phyloP scores from a whole-genome alignment of 2,888 invertebrate species.

The Heliconius charithonia region DNA sequence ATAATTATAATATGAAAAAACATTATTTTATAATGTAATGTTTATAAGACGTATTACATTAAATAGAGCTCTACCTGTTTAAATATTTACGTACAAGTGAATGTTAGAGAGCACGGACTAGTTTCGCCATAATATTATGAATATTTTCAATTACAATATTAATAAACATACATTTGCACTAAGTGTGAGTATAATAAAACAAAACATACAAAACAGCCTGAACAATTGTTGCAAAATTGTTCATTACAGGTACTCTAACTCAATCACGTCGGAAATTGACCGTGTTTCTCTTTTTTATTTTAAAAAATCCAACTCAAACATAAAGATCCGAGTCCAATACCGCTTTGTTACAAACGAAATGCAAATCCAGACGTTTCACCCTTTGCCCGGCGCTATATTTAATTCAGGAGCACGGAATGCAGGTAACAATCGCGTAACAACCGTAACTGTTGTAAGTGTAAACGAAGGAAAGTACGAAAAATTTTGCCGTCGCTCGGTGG shows the following conservation, averaged over 20 bases:
- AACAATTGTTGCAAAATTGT: not conserved
- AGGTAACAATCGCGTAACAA: constrained; percentile 77
- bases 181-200: not conserved
- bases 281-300: constrained; percentile 49
- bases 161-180: not conserved
- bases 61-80: too few species aligned
- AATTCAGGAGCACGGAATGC: constrained; percentile 74
- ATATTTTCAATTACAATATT: too few species aligned
- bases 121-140: too few species aligned
- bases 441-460: constrained; percentile 81
- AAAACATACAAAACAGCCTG: not conserved
- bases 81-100: too few species aligned
- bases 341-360: constrained; percentile 74
- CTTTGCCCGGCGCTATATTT: constrained; percentile 77
- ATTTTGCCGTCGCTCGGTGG: constrained; percentile 59
- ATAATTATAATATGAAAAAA: too few species aligned
- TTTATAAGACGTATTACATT: too few species aligned
- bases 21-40: too few species aligned
- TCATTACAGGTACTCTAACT: not conserved
- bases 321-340: constrained; percentile 65
- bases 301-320: constrained; percentile 58
- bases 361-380: constrained; percentile 81
- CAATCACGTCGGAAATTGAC: constrained; percentile 25
- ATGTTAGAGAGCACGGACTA: too few species aligned
- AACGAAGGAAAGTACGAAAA: constrained; percentile 80